Conservation (phyloP, 2,888 invertebrate species). For the Uloborus plumipes region DNA sequence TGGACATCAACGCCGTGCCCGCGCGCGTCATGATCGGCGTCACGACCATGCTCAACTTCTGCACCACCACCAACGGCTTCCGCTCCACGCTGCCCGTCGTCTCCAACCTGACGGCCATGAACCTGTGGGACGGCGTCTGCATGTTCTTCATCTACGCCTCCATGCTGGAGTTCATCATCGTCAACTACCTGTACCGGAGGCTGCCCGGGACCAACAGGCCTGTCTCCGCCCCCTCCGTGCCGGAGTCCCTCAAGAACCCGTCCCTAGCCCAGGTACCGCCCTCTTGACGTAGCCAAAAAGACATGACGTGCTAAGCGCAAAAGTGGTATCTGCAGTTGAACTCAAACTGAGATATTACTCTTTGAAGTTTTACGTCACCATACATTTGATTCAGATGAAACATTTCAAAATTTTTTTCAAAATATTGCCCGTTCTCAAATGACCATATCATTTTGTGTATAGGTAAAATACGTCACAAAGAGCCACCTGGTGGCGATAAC, state of each 20-base stretch:
- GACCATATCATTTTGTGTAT: too few species aligned
- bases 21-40: slow-evolving; percentile 97
- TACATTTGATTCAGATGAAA: too few species aligned
- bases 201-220: slow-evolving; percentile 79
- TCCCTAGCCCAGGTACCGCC: slow-evolving; percentile 64
- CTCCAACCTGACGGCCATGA: slow-evolving; percentile 94
- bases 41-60: slow-evolving; percentile 98
- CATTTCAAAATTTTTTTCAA: too few species aligned
- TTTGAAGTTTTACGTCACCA: too few species aligned
- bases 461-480: too few species aligned
- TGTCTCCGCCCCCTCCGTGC: slow-evolving; percentile 49
- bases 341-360: too few species aligned
- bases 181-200: slow-evolving; percentile 94
- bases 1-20: slow-evolving; percentile 97
- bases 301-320: too few species aligned
- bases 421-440: too few species aligned
- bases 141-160: slow-evolving; percentile 93
- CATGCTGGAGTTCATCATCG: slow-evolving; percentile 92
- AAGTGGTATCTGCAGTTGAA: too few species aligned
- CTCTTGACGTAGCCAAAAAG: too few species aligned
- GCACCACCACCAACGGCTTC: slow-evolving; percentile 80
- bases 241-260: slow-evolving; percentile 59
- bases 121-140: slow-evolving; percentile 96
- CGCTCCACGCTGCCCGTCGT: slow-evolving; percentile 86
- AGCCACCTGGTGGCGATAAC: too few species aligned